Evolutionary conservation across 2,888 invertebrate species (phyloP), one percentile per base, ranked within the genome.

Genomic region (Epinotia nisella): DNA sequence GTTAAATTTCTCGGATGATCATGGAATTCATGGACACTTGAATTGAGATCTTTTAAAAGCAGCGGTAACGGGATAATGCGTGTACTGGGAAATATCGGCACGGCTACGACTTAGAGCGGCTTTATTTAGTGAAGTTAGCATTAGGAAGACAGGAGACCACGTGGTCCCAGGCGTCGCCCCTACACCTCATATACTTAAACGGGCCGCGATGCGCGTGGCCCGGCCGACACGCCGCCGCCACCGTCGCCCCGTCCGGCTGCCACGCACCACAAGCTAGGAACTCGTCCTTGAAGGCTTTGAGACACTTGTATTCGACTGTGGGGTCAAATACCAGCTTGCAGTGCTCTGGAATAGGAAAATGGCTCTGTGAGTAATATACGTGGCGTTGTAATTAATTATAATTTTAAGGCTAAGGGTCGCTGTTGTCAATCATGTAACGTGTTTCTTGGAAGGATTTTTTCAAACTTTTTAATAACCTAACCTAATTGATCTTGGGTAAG

Each of bases 171-270:
- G n/a, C 4, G 11, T 62, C 29, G 0, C 62, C 62, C 0, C 49
- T 49, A 24, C 62, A 62, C 49, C 29, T 11, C 62, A 62, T 62
- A 49, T 62, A 51, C 5, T 49, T 49, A 29, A 49, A 62, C 10
- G 62, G 62, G 1, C 62, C 62, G 1, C 49, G 49, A 24, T 62
- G 62, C n/a, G 62, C 62, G 17, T 49, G 24, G 0, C 62, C 49
- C 5, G 49, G 24, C 4, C n/a, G 15, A 24, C 62, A 62, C n/a
- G 49, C 5, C 10, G 62, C 62, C 11, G 5, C n/a, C 24, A 62
- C 62, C 5, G 17, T 21, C n/a, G 62, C 5, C 2, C 62, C 62
- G n/a, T 49, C 24, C 3, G 62, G 62, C 49, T 62, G 62, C 62
- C 49, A 62, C 3, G 24, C 5, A 1, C 11, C 3, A 17, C 62